phyloP scores from a whole-genome alignment of 1,140 invertebrate species.

The Bombus sibiricus region DNA sequence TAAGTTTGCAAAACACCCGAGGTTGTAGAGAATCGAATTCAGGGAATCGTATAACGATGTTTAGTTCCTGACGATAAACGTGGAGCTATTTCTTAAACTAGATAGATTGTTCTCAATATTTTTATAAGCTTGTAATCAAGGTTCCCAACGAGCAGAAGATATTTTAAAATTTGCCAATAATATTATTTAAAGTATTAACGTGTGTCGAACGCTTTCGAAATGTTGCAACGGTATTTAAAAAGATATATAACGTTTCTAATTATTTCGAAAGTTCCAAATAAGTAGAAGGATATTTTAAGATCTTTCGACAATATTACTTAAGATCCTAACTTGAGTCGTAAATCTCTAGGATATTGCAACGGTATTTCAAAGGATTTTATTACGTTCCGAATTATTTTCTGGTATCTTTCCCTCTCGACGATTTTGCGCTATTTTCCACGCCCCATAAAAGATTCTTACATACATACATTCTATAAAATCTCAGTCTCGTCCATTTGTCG shows the following conservation, averaged over 20 bases:
- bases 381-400: neutral
- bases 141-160: too few species aligned
- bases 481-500: neutral
- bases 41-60: neutral
- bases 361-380: neutral
- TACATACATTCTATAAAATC: neutral
- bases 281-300: neutral
- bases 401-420: too few species aligned
- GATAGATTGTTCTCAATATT: neutral
- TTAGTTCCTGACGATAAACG: neutral
- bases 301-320: neutral
- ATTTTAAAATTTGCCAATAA: too few species aligned
- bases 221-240: neutral
- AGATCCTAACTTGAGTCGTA: neutral
- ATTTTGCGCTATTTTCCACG: neutral
- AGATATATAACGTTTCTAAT: neutral
- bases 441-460: neutral
- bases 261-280: neutral
- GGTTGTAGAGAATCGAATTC: neutral
- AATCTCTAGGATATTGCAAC: neutral
- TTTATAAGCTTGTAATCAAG: too few species aligned
- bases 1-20: neutral
- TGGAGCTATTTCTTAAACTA: neutral
- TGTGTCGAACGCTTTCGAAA: neutral
- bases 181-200: too few species aligned